Conservation (phyloP, 2,888 invertebrate genomes). For the Pandemis corylana region DNA sequence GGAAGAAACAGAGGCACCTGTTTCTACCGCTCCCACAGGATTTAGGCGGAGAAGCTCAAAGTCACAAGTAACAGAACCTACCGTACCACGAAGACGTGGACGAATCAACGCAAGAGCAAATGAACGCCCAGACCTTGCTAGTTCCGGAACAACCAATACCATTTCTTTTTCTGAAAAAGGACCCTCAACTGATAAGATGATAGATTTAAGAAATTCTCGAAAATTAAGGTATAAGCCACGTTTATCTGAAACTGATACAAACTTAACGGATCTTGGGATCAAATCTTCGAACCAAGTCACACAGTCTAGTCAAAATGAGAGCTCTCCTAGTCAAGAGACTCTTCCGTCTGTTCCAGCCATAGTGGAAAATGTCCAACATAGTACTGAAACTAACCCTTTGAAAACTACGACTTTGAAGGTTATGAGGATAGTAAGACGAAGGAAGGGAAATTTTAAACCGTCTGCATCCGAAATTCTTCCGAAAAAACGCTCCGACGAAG, state of each 20-base stretch:
- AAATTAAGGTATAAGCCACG: slow-evolving; percentile 72
- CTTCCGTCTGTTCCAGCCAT: slow-evolving; percentile 53
- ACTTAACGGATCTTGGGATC: slow-evolving; percentile 73
- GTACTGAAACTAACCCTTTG: slow-evolving; percentile 60
- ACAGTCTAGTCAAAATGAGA: slow-evolving; percentile 74
- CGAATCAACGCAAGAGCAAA: slow-evolving; percentile 64
- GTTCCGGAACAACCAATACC: slow-evolving; percentile 73
- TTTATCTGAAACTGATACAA: slow-evolving; percentile 70
- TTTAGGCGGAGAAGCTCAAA: slow-evolving; percentile 66
- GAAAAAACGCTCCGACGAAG: slow-evolving; percentile 76
- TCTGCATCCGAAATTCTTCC: slow-evolving; percentile 50
- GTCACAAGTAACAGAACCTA: slow-evolving; percentile 58
- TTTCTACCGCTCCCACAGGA: slow-evolving; percentile 51
- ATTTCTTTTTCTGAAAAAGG: slow-evolving; percentile 66
- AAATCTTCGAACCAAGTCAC: slow-evolving; percentile 61
- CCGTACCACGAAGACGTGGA: slow-evolving; percentile 57
- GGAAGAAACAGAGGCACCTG: slow-evolving; percentile 52
- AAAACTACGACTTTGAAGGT: slow-evolving; percentile 64
- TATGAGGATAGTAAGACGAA: slow-evolving; percentile 66
- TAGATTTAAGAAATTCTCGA: slow-evolving; percentile 65
- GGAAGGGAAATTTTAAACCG: slow-evolving; percentile 60
- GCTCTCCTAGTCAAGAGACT: slow-evolving; percentile 69
- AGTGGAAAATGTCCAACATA: slow-evolving; percentile 58
- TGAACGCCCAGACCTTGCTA: slow-evolving; percentile 62
- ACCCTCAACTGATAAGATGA: slow-evolving; percentile 65